A percentile compares a stretch with the other conserved stretches of the same genome.
phyloP scores from a whole-genome alignment of 1,140 invertebrate species.

The Tigriopus japonicus region DNA sequence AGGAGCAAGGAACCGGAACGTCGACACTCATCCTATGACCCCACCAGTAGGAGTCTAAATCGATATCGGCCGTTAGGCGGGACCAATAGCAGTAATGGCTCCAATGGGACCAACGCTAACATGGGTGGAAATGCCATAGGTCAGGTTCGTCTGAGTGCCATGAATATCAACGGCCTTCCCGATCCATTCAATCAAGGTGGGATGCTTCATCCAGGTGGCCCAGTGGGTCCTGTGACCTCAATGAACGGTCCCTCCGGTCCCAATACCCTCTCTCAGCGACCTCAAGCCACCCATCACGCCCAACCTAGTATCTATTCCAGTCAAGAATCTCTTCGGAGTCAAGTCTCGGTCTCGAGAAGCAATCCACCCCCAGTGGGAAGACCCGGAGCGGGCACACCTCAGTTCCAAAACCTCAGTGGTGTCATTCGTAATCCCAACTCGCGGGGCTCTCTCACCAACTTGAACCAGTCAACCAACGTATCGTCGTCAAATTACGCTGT shows the following conservation, averaged over 20 bases:
- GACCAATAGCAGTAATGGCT: neutral
- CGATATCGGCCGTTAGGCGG: no score
- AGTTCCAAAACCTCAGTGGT: neutral
- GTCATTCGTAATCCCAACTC: neutral
- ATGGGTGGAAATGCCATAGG: neutral
- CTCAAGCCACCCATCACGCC: no score
- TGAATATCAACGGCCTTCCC: slow-evolving; percentile 8
- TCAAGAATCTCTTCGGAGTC: slow-evolving; percentile 1
- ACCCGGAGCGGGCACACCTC: slow-evolving; percentile 3
- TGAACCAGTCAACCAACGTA: neutral
- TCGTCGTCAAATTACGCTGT: neutral
- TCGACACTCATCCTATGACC: neutral
- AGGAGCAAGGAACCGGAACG: neutral
- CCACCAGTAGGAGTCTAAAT: neutral
- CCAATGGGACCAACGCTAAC: neutral
- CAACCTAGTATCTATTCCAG: slow-evolving; percentile 1
- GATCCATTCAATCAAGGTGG: neutral
- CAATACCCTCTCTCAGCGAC: no score
- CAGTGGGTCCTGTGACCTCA: no score
- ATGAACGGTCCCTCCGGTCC: no score
- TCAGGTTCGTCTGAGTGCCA: neutral
- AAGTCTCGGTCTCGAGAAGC: neutral
- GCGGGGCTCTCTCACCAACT: neutral
- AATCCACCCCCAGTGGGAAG: neutral
- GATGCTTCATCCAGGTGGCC: neutral